phyloP scores from a whole-genome alignment of 2,113 vertebrate genomes.

The Noturus placidus region DNA sequence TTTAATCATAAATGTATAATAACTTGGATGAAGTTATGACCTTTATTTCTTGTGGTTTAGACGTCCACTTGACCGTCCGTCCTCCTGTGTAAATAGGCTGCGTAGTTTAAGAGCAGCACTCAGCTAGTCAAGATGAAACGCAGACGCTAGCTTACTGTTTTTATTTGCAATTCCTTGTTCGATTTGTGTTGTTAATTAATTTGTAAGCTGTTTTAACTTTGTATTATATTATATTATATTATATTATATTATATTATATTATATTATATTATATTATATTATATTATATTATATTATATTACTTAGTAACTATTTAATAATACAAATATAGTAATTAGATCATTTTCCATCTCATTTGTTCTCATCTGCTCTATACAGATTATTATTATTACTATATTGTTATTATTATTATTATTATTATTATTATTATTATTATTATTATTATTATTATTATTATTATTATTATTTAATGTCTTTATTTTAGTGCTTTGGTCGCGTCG shows the following conservation, averaged over 20 bases:
- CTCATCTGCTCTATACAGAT: not conserved
- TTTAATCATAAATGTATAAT: not conserved
- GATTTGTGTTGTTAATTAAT: not conserved
- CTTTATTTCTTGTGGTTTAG: too few species aligned
- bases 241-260: not conserved
- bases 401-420: not conserved
- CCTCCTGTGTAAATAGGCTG: too few species aligned
- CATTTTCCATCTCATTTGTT: not conserved
- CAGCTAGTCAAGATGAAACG: too few species aligned
- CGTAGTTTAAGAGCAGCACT: too few species aligned
- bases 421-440: not conserved
- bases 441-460: not conserved
- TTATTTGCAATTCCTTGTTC: not conserved
- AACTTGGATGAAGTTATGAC: not conserved
- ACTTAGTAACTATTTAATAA: not conserved
- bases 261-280: slow-evolving; percentile 4
- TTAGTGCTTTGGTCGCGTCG: not conserved
- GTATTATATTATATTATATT: not conserved
- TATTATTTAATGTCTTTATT: not conserved
- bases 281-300: not conserved
- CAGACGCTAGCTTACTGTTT: too few species aligned
- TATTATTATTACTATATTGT: not conserved
- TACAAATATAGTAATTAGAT: not conserved
- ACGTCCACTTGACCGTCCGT: too few species aligned
- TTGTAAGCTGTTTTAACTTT: not conserved